phyloP scores from a whole-genome alignment of 2,888 invertebrate genomes.

The Eupithecia centaureata region DNA sequence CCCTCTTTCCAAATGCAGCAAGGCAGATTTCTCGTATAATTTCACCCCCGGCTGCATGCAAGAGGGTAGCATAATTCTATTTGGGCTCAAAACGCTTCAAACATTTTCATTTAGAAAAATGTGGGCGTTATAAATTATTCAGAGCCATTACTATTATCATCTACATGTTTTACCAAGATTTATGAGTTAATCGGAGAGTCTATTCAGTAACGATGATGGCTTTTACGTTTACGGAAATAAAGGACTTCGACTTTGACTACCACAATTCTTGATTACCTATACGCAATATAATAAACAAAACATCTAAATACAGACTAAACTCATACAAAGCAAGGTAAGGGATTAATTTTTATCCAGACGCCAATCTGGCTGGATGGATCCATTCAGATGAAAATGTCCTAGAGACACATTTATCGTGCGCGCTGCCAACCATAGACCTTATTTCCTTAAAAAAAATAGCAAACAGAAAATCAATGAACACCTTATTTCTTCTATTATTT shows the following conservation, averaged over 20 bases:
- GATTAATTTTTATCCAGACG: too few relatives aligned
- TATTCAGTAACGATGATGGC: background rate
- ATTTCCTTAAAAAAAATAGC: too few relatives aligned
- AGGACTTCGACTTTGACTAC: too few relatives aligned
- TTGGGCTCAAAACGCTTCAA: constrained; percentile 49
- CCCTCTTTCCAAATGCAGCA: constrained; percentile 38
- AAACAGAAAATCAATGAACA: too few relatives aligned
- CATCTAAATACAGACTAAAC: too few relatives aligned
- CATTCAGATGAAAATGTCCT: too few relatives aligned
- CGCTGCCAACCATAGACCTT: too few relatives aligned
- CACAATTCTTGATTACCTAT: too few relatives aligned
- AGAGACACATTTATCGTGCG: too few relatives aligned
- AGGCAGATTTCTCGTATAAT: constrained; percentile 61
- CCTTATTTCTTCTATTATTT: too few relatives aligned
- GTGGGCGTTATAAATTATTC: constrained; percentile 37
- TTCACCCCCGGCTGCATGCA: constrained; percentile 60
- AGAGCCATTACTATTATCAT: constrained; percentile 18
- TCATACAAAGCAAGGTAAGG: too few relatives aligned
- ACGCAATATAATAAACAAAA: background rate
- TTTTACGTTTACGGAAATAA: background rate
- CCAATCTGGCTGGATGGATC: too few relatives aligned
- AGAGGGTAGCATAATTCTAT: constrained; percentile 61
- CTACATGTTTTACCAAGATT: background rate
- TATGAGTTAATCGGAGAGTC: background rate
- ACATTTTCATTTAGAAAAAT: constrained; percentile 44